These are phyloP conservation scores for Eudyptes chrysolophus DNA, from an alignment of 2,113 vertebrate genomes.

Conservation along the genomic window DNA sequence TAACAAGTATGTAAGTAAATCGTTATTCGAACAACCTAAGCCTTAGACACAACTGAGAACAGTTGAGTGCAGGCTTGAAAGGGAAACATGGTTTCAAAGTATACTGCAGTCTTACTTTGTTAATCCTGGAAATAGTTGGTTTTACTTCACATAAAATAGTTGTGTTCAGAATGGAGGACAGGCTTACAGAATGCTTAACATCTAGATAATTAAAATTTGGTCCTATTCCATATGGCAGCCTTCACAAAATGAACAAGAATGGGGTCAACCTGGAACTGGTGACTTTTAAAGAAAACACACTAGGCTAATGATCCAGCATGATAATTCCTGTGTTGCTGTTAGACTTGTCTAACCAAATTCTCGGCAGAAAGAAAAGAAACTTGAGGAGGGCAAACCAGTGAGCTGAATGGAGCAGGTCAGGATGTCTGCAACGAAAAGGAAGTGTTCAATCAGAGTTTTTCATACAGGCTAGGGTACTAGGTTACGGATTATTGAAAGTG, in stretches of 20 bases:
- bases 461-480: not conserved
- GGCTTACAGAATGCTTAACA: not conserved
- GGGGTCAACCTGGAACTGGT: not conserved
- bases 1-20: not conserved
- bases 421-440: not conserved
- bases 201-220: not conserved
- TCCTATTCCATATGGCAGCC: not conserved
- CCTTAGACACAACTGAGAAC: not conserved
- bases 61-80: not conserved
- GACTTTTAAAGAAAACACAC: not conserved
- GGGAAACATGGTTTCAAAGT: not conserved
- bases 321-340: not conserved
- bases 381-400: not conserved
- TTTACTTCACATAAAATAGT: not conserved
- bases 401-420: not conserved
- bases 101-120: not conserved
- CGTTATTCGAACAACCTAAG: not conserved
- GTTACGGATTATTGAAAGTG: not conserved
- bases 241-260: not conserved
- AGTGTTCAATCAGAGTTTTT: not conserved
- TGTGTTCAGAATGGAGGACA: not conserved
- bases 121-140: not conserved
- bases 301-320: not conserved
- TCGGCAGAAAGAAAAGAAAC: not conserved
- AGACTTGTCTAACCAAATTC: not conserved